Evolutionary conservation across 2,113 vertebrate species (phyloP), one percentile per base, ranked within the genome.

Genomic region (Himantopus leucocephalus): DNA sequence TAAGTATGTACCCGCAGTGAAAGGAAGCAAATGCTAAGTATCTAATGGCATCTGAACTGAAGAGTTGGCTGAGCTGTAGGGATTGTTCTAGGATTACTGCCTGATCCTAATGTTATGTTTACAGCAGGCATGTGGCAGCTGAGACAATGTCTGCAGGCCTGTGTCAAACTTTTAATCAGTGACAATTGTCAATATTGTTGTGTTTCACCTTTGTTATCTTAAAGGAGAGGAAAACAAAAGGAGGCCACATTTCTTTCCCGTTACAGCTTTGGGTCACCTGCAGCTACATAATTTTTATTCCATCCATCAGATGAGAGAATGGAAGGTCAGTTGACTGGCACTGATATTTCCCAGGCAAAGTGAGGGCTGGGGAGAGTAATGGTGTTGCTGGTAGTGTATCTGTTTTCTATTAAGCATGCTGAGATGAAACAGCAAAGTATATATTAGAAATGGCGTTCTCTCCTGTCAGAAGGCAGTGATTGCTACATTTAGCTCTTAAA

Each of bases 381-480:
- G 37, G 6, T 92, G 48, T 62, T 90, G 87, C 70, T 83, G 9
- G 53, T 78, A 55, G 67, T 81, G 50, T 90, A 56, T 92, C 81
- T 97, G 89, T 96, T 97, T 96, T 95, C 84, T 96, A 53, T 96
- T 92, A 95, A 94, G 72, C 12, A 60, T 47, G 60, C 68, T 52
- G 72, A 96, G 81, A 94, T 84, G 76, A 95, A 96, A 92, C 59
- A 92, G 90, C 66, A n/a, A 85, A 94, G 58, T 93, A 79, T 85
- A 47, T 88, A 92, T 88, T 68, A 97, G 72, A 82, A 47, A 68
- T 88, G 87, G 27, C 41, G 4, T 86, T 91, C 41, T 55, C 10
- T 76, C 66, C 81, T 94, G 71, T 95, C 90, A 94, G 55, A 96
- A 90, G 74, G 24, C 62, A 85, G 35, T n/a, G 53, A 84, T 92